Base-by-base conservation (phyloP, 2,888 invertebrate species). In the Cyclophora albipunctata region DNA sequence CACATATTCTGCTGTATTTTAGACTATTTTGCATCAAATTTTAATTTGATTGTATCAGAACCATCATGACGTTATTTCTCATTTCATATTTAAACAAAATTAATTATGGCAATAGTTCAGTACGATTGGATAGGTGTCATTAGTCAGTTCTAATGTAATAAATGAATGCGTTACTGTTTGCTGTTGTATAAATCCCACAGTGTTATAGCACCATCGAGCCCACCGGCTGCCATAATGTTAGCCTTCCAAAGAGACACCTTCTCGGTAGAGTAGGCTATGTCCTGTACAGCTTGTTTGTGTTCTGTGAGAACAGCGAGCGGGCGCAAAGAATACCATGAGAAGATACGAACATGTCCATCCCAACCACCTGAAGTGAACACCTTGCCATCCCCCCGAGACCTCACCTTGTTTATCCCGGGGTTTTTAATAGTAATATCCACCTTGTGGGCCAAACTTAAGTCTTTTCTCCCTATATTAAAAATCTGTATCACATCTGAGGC, bases 141-240 rank as follows among this genome's bases (percentile, higher is more conserved):
- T 37, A 37, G 37, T 37, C 37, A 5, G 35, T n/a, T 35, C 45
- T 45, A 37, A 34, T 35, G 58, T 58, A 5, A 37, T 1, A 49
- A 35, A 51, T 59, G 59, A 68, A 71, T 65, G 66, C 61, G 63
- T 71, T 67, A 85, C 59, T 79, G 72, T 59, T 83, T 85, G 55
- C 65, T 72, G 57, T 94, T 94, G 73, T 95, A 95, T 65, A 95
- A 89, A 84, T 94, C 92, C 95, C 95, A 95, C 50, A 95, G 88
- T 3, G 94, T 93, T 61, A 95, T 92, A 67, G 91, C 91, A 59
- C 93, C 93, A 78, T 95, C 95, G 55, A 92, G 90, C 34, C 94
- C 92, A 45, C 92, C 92, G 0, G 92, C 93, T 7, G 94, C 95
- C 92, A 95, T 93, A n/a, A 95, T 90, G 51, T 92, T 91, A n/a